Evolutionary conservation across 1,140 invertebrate genomes (phyloP).

Genomic region (Trichonephila clavata): DNA sequence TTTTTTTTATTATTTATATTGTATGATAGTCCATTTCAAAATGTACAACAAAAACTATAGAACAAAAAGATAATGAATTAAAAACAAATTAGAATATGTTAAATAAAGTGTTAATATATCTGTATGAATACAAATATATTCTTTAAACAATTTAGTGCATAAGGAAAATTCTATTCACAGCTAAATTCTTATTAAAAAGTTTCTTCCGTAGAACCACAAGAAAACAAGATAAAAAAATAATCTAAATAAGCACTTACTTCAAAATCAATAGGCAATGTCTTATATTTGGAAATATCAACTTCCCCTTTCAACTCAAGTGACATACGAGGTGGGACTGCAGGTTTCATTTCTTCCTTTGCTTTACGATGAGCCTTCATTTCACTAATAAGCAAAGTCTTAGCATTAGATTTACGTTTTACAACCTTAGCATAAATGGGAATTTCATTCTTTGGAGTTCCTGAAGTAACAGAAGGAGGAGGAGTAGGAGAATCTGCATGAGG

Average conservation of each 20-base stretch:
- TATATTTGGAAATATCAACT: constrained; percentile 62
- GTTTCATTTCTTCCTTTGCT: constrained; percentile 60
- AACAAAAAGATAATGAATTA: no score
- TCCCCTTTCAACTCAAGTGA: constrained; percentile 63
- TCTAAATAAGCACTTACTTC: constrained; percentile 60
- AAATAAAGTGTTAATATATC: no score
- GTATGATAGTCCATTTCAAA: no score
- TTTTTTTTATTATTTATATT: no score
- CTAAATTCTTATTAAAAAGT: not conserved
- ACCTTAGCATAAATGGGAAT: constrained; percentile 74
- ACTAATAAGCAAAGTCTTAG: constrained; percentile 59
- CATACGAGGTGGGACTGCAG: constrained; percentile 72
- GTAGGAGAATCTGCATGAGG: not conserved
- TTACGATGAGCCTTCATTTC: constrained; percentile 58
- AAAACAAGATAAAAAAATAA: not conserved
- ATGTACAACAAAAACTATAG: no score
- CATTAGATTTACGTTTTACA: constrained; percentile 58
- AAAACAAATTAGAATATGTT: no score
- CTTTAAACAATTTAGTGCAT: no score
- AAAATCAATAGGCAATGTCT: constrained; percentile 52
- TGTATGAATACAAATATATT: no score
- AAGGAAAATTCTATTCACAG: no score
- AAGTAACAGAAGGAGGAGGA: not conserved
- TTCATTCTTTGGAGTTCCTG: not conserved
- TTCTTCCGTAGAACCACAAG: not conserved